Percentiles rank a stretch among this genome's conserved stretches.
These are phyloP conservation scores for Dinoponera quadriceps DNA, from an alignment of 1,140 invertebrate genomes.

Conservation along the genomic window DNA sequence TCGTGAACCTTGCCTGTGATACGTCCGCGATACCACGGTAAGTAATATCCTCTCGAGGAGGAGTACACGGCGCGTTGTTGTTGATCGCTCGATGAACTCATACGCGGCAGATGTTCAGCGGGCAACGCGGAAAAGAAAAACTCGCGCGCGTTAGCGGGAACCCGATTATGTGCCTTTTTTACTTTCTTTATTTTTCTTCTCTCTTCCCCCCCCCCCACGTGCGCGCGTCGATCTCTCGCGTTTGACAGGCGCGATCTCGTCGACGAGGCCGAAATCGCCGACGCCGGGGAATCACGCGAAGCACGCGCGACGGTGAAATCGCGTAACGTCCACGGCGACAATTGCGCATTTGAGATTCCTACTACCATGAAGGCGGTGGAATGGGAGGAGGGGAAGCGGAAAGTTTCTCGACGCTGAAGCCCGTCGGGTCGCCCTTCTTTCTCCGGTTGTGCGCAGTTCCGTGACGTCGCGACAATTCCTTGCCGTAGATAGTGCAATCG, in stretches of 20 bases:
- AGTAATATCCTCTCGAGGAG: no score
- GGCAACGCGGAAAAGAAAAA: no score
- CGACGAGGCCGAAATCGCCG: conserved; percentile 2
- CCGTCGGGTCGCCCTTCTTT: conserved; percentile 32
- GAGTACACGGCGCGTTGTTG: no score
- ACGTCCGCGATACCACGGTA: no score
- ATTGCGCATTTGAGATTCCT: conserved; percentile 32
- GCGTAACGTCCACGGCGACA: conserved; percentile 29
- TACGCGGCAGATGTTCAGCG: no score
- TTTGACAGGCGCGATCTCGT: not conserved
- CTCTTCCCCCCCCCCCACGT: no score
- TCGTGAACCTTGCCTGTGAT: no score
- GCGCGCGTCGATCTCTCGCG: no score
- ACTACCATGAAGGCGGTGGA: not conserved
- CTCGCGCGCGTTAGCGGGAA: no score
- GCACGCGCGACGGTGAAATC: conserved; percentile 25
- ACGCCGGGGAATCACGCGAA: conserved; percentile 3
- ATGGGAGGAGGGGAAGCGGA: conserved; percentile 14
- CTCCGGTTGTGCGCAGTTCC: conserved; percentile 38
- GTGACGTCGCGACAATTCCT: conserved; percentile 56
- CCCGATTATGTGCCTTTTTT: no score
- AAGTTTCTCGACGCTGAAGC: conserved; percentile 32
- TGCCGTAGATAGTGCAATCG: conserved; percentile 64
- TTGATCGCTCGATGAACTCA: no score
- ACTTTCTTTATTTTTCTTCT: no score